Evolutionary conservation across 2,797 vertebrate species (phyloP).

Genomic region (Notoglanidium macrostoma): DNA sequence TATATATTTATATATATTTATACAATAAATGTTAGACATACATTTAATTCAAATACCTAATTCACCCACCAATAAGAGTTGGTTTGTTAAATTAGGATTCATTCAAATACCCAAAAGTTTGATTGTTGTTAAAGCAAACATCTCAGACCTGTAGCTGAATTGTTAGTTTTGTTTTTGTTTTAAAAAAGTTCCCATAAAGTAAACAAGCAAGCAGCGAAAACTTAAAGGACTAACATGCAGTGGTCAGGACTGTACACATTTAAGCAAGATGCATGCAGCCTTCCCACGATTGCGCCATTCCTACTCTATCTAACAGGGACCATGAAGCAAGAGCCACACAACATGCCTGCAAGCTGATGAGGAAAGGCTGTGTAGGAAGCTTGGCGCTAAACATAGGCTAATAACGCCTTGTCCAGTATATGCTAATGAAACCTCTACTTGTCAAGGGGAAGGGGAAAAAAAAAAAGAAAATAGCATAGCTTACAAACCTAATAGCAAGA

Average conservation of each 20-base stretch:
- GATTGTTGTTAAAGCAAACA: not conserved
- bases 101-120: not conserved
- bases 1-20: not conserved
- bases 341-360: constrained; percentile 49
- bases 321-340: constrained; percentile 54
- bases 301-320: constrained; percentile 41
- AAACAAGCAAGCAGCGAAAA: not conserved
- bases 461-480: not conserved
- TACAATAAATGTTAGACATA: not conserved
- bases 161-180: constrained; percentile 36
- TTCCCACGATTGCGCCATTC: constrained; percentile 55
- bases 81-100: not conserved
- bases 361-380: constrained; percentile 54
- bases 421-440: constrained; percentile 48
- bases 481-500: constrained; percentile 27
- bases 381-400: constrained; percentile 56
- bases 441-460: constrained; percentile 3
- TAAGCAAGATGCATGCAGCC: constrained; percentile 52
- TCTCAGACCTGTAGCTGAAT: not conserved
- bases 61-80: not conserved
- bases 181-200: not conserved
- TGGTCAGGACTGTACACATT: constrained; percentile 44
- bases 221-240: not conserved
- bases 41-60: not conserved
- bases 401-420: constrained; percentile 41